Conservation (phyloP, 1,140 invertebrate genomes). For the Platyura marginata region DNA sequence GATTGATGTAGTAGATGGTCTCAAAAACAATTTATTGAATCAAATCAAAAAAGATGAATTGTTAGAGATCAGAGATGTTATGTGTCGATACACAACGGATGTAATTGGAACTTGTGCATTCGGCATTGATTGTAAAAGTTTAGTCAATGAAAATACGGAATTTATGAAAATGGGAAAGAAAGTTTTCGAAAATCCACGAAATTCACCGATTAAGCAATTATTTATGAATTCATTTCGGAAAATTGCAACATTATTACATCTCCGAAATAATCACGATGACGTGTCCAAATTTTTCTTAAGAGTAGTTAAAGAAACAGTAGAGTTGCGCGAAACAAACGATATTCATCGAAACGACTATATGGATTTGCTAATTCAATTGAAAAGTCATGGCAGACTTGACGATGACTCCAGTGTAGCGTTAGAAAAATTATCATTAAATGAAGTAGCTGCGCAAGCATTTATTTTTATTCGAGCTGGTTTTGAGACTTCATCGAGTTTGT, state of each 20-base stretch:
- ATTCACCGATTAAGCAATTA: neutral
- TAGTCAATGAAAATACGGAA: slow-evolving; percentile 17
- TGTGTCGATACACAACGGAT: slow-evolving; percentile 24
- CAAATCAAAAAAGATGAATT: neutral
- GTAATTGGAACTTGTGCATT: slow-evolving; percentile 22
- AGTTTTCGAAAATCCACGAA: neutral
- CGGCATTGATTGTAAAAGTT: slow-evolving; percentile 27
- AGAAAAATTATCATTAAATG: slow-evolving; percentile 17
- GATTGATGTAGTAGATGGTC: neutral
- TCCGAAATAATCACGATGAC: slow-evolving; percentile 9
- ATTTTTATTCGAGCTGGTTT: slow-evolving; percentile 21
- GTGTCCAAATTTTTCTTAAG: slow-evolving; percentile 21
- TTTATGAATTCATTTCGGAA: neutral
- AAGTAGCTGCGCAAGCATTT: too few relatives aligned
- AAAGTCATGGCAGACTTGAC: slow-evolving; percentile 6
- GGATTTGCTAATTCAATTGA: slow-evolving; percentile 19
- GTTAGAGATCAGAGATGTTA: slow-evolving; percentile 15
- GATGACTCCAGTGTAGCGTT: slow-evolving; percentile 10
- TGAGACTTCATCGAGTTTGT: slow-evolving; percentile 20
- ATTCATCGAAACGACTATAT: slow-evolving; percentile 24
- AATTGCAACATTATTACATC: slow-evolving; percentile 4
- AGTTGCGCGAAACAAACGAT: slow-evolving; percentile 20
- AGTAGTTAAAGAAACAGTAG: slow-evolving; percentile 18
- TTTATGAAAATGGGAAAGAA: neutral
- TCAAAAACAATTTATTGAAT: slow-evolving; percentile 3